Base-by-base conservation (phyloP, 1,140 invertebrate genomes). In the Trichogramma pretiosum region DNA sequence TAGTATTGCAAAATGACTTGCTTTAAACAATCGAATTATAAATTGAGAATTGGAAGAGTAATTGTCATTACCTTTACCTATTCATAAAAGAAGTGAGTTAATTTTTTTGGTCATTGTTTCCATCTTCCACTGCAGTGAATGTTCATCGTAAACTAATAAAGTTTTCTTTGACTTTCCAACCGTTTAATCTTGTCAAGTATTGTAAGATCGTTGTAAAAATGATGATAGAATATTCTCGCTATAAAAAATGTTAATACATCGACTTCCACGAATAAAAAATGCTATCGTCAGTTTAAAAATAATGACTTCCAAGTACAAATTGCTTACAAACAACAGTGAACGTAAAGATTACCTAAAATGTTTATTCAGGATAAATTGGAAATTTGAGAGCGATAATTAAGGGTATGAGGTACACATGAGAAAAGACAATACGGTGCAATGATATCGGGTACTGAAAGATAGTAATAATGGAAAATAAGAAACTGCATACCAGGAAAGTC, bases 381-480 rank as follows among this genome's bases (percentile, higher is more conserved):
- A 42, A 48, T 21, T 38, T 30, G n/a, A n/a, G n/a, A n/a, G n/a
- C n/a, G n/a, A n/a, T n/a, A n/a, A n/a, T n/a, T n/a, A n/a, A n/a
- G n/a, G n/a, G n/a, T n/a, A n/a, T n/a, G n/a, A n/a, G n/a, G n/a
- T n/a, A n/a, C n/a, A n/a, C n/a, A 36, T n/a, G 41, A 21, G 32
- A 49, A 40, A 40, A 43, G 42, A 26, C 26, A 45, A 33, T 45
- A 44, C 43, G 35, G 43, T 44, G 51, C 24, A 28, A 11, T 5
- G 5, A 33, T 47, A 47, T 43, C 34, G 41, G 45, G 51, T 53
- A 57, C 55, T 62, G 57, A 60, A 62, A 58, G 53, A 57, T 59
- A 48, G 48, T 59, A 59, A 61, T 61, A 57, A 61, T 49, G 54
- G 50, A 53, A 61, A 63, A 62, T 56, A 55, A 60, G 55, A 56